Evolutionary conservation across 2,888 invertebrate species (phyloP).

Genomic region (Volucella inanis): DNA sequence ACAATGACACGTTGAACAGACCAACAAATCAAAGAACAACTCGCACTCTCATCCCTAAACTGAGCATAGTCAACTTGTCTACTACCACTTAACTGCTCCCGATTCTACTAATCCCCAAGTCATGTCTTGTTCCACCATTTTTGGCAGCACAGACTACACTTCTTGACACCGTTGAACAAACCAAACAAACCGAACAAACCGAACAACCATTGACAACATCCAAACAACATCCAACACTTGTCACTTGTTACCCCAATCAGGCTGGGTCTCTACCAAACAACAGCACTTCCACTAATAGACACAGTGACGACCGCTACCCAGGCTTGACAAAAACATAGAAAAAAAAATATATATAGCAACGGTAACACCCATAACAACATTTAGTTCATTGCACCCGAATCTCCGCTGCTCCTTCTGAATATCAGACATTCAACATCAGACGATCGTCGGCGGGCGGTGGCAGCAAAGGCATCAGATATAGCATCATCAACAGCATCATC

Average conservation of each 20-base stretch:
- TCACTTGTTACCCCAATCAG: conserved; percentile 51
- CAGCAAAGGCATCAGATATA: too few species aligned
- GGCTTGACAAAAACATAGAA: conserved; percentile 26
- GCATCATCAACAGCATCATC: neutral
- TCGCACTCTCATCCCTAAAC: conserved; percentile 68
- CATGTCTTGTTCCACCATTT: conserved; percentile 54
- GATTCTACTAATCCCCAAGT: conserved; percentile 53
- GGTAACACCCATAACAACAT: conserved; percentile 55
- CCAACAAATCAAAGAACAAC: conserved; percentile 64
- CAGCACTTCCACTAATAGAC: conserved; percentile 52
- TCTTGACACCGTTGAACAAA: conserved; percentile 50
- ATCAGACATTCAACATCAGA: neutral
- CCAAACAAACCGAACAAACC: conserved; percentile 17
- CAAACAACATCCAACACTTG: conserved; percentile 32
- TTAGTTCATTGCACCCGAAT: conserved; percentile 62
- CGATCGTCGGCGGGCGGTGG: too few species aligned
- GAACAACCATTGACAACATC: too few species aligned
- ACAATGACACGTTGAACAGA: conserved; percentile 63
- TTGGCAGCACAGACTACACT: conserved; percentile 47
- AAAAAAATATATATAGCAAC: conserved; percentile 60
- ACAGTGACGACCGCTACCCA: conserved; percentile 58
- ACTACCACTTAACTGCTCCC: conserved; percentile 46
- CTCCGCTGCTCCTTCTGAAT: conserved; percentile 1
- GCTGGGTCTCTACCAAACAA: neutral
- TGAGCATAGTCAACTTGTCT: conserved; percentile 57